phyloP scores from a whole-genome alignment of 2,888 invertebrate genomes.

The Agrotis exclamationis region DNA sequence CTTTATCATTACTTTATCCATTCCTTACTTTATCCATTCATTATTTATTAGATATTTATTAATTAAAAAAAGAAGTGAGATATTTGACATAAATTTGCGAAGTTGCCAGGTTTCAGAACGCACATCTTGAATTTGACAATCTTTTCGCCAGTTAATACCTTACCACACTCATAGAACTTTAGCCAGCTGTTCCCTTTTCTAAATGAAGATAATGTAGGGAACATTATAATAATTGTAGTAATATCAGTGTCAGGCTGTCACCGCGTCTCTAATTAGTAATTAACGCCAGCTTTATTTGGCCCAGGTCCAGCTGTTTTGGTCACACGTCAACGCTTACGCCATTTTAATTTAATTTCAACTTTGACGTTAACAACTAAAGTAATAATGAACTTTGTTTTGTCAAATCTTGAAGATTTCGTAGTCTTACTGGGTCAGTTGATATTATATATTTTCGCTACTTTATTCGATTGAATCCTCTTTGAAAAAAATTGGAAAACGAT shows the following conservation, averaged over 20 bases:
- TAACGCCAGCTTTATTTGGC: constrained; percentile 59
- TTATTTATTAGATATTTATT: too few relatives aligned
- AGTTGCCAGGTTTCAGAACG: neutral
- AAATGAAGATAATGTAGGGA: constrained; percentile 13
- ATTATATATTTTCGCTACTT: neutral
- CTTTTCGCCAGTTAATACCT: neutral
- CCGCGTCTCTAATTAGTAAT: constrained; percentile 55
- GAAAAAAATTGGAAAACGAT: too few relatives aligned
- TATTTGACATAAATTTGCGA: neutral
- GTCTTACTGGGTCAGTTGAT: neutral
- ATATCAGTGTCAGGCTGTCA: constrained; percentile 61
- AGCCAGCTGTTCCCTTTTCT: neutral
- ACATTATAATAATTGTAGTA: constrained; percentile 44
- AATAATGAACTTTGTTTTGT: constrained; percentile 33
- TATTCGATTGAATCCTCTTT: neutral
- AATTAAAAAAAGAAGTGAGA: too few relatives aligned
- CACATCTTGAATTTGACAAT: neutral
- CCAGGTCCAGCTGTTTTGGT: constrained; percentile 48
- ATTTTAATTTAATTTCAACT: constrained; percentile 52
- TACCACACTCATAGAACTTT: neutral
- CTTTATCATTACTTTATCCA: too few relatives aligned
- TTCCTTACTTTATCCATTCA: too few relatives aligned
- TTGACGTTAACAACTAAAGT: constrained; percentile 38
- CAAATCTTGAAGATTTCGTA: neutral
- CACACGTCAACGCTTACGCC: constrained; percentile 49